Conservation (phyloP, 2,797 vertebrate genomes). For the Galagoides demidoff region DNA sequence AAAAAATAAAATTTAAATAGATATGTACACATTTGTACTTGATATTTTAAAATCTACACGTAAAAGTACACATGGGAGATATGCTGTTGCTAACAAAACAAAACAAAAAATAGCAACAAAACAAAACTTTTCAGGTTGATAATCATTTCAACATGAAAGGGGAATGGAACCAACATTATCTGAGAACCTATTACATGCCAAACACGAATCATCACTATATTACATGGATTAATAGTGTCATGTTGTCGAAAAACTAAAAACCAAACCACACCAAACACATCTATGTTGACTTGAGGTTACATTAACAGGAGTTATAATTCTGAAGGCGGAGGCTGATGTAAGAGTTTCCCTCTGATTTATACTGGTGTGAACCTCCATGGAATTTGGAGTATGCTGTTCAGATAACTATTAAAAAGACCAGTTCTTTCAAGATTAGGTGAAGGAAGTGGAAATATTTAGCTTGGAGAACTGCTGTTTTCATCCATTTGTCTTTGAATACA, state of each 20-base stretch:
- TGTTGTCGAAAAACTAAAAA: neutral
- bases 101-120: neutral
- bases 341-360: neutral
- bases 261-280: neutral
- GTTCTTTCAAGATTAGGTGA: conserved; percentile 17
- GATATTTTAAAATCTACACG: neutral
- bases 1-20: conserved; percentile 36
- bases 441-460: neutral
- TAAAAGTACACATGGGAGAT: neutral
- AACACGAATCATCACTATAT: neutral
- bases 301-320: neutral
- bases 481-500: neutral
- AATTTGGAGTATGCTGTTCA: conserved; percentile 16
- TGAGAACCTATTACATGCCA: neutral
- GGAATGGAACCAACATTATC: neutral
- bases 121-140: conserved; percentile 4
- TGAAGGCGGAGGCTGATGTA: neutral
- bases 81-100: neutral
- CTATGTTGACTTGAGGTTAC: neutral
- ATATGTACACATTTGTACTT: neutral
- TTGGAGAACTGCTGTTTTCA: neutral
- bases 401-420: neutral
- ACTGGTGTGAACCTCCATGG: neutral
- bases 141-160: neutral
- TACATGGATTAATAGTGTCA: neutral